Evolutionary conservation across 2,113 vertebrate species (phyloP).

Genomic region (Megalops atlanticus): DNA sequence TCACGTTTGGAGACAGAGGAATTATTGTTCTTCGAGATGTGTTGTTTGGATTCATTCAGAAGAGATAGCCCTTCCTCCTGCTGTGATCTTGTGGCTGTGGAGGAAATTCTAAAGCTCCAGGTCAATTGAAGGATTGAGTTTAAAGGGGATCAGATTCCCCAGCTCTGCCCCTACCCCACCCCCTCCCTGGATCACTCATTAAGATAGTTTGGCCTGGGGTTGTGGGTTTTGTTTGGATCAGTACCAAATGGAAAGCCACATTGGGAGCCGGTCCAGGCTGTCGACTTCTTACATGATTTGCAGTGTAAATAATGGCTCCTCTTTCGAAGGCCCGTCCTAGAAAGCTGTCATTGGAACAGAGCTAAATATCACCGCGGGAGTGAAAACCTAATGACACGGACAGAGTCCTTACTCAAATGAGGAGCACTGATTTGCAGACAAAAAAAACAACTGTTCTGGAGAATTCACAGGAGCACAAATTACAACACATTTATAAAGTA

Average conservation of each 20-base stretch:
- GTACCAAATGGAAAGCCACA: slow-evolving; percentile 67
- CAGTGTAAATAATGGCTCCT: slow-evolving; percentile 51
- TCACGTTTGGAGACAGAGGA: not conserved
- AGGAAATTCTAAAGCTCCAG: slow-evolving; percentile 30
- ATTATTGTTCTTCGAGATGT: not conserved
- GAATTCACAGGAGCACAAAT: slow-evolving; percentile 11
- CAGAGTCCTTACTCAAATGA: slow-evolving; percentile 33
- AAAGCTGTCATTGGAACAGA: slow-evolving; percentile 27
- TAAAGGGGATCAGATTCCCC: slow-evolving; percentile 38
- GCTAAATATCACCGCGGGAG: slow-evolving; percentile 29
- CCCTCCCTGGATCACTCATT: slow-evolving; percentile 56
- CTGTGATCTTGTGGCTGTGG: slow-evolving; percentile 28
- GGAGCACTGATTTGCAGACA: not conserved
- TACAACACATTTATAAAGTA: not conserved
- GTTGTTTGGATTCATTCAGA: not conserved
- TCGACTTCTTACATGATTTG: slow-evolving; percentile 53
- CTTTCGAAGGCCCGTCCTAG: slow-evolving; percentile 25
- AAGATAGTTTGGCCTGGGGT: slow-evolving; percentile 54
- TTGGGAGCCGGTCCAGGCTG: slow-evolving; percentile 58
- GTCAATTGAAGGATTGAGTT: slow-evolving; percentile 56
- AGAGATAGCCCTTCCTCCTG: not conserved
- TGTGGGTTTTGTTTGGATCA: slow-evolving; percentile 63
- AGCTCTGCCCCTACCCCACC: not conserved
- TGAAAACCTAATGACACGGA: slow-evolving; percentile 31
- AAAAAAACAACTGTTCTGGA: not conserved